A percentile compares a stretch with the other conserved stretches of the same genome.
Conservation (phyloP, 2,113 vertebrate genomes). For the Oenanthe melanoleuca region DNA sequence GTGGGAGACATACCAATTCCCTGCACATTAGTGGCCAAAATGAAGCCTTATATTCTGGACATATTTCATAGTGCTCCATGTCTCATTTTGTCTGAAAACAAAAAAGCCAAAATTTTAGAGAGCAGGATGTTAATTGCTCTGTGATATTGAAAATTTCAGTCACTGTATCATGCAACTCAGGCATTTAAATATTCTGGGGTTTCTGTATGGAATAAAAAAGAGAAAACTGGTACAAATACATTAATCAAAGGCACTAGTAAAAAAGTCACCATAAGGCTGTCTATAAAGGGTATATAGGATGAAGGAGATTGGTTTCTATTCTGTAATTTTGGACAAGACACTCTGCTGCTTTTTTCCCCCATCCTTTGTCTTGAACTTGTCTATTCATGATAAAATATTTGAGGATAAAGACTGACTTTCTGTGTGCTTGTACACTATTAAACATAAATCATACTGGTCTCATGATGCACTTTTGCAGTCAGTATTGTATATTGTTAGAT, state of each 20-base stretch:
- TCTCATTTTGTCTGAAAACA: neutral
- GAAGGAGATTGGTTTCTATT: neutral
- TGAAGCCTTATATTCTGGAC: neutral
- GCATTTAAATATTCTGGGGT: neutral
- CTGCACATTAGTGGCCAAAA: neutral
- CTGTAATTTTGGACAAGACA: neutral
- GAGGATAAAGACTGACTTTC: neutral
- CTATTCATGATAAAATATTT: neutral
- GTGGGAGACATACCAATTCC: neutral
- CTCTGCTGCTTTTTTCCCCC: neutral
- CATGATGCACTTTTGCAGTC: neutral
- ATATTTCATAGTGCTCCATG: neutral
- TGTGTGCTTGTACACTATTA: neutral
- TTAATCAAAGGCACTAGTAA: neutral
- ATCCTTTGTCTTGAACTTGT: neutral
- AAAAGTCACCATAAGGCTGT: neutral
- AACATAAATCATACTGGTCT: constrained; percentile 16
- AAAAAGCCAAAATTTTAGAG: neutral
- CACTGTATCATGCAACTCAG: neutral
- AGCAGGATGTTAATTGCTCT: neutral
- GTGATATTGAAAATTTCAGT: neutral
- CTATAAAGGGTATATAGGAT: neutral
- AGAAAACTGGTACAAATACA: neutral
- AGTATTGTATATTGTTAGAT: neutral
- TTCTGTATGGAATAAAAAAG: neutral